Evolutionary conservation across 2,797 vertebrate genomes (phyloP).

Genomic region (Galaxias olidus): DNA sequence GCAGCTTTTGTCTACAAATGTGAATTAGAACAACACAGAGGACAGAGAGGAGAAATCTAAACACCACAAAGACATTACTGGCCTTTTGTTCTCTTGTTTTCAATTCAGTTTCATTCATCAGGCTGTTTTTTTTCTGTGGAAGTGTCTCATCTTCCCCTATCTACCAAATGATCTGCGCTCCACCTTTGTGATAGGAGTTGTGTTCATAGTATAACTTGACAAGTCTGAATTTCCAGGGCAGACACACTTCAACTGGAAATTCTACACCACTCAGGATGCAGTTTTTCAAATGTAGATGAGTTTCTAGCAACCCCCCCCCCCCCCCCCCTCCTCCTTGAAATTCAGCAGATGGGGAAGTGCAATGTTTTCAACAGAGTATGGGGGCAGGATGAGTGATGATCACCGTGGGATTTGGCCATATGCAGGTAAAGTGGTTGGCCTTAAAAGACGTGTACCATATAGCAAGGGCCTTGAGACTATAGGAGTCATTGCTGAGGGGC

Average conservation of each 20-base stretch:
- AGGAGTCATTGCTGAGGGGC: constrained; percentile 60
- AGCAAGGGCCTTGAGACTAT: constrained; percentile 41
- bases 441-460: constrained; percentile 38
- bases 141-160: constrained; percentile 40
- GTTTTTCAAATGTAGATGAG: constrained; percentile 54
- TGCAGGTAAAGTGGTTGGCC: constrained; percentile 61
- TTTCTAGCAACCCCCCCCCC: constrained; percentile 19
- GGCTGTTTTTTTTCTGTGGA: constrained; percentile 32
- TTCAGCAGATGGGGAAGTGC: constrained; percentile 37
- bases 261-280: constrained; percentile 39
- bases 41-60: constrained; percentile 6
- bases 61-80: constrained; percentile 17
- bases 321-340: constrained; percentile 10
- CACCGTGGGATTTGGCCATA: constrained; percentile 60
- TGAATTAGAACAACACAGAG: constrained; percentile 1
- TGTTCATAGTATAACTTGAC: constrained; percentile 49
- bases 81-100: constrained; percentile 32
- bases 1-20: constrained; percentile 11
- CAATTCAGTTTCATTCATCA: constrained; percentile 14
- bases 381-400: constrained; percentile 50
- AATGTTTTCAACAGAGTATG: constrained; percentile 46
- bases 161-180: constrained; percentile 46
- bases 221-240: constrained; percentile 63
- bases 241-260: constrained; percentile 57
- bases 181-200: constrained; percentile 44